A percentile compares a stretch with the other conserved stretches of the same genome.
These are phyloP conservation scores for Drosophila prostipennis DNA, from an alignment of 2,888 invertebrate genomes.

Conservation along the genomic window DNA sequence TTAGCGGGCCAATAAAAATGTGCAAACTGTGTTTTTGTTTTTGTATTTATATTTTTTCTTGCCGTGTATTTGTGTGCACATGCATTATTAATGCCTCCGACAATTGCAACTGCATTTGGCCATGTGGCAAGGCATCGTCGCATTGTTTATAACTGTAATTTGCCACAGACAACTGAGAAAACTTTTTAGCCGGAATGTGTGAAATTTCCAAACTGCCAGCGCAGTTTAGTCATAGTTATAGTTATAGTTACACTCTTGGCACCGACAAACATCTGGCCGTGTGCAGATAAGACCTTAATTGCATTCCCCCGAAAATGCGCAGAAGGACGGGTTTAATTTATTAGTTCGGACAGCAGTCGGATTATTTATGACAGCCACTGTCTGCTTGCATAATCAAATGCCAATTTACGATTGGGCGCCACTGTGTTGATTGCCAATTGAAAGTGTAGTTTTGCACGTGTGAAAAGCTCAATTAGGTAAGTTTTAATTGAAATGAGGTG, in stretches of 20 bases:
- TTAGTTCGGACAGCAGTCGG: conserved; percentile 5
- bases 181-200: conserved; percentile 31
- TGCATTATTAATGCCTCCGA: conserved; percentile 56
- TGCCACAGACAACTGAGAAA: conserved; percentile 34
- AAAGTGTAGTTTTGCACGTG: conserved; percentile 13
- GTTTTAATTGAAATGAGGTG: neutral
- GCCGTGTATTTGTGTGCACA: conserved; percentile 19
- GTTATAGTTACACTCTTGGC: neutral
- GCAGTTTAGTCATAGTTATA: conserved; percentile 5
- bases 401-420: conserved; percentile 11
- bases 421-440: conserved; percentile 16
- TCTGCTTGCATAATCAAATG: conserved; percentile 8
- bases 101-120: conserved; percentile 44
- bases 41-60: neutral
- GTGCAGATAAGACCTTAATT: conserved; percentile 39
- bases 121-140: conserved; percentile 34
- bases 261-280: conserved; percentile 25
- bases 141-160: conserved; percentile 51
- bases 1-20: conserved; percentile 47
- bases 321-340: conserved; percentile 5
- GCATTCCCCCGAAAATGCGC: conserved; percentile 11
- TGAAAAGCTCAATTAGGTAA: conserved; percentile 1
- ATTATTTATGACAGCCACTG: conserved; percentile 15
- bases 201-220: conserved; percentile 22
- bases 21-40: conserved; percentile 22